Conservation (phyloP, 2,888 invertebrate genomes). For the Platerodrilus igneus region DNA sequence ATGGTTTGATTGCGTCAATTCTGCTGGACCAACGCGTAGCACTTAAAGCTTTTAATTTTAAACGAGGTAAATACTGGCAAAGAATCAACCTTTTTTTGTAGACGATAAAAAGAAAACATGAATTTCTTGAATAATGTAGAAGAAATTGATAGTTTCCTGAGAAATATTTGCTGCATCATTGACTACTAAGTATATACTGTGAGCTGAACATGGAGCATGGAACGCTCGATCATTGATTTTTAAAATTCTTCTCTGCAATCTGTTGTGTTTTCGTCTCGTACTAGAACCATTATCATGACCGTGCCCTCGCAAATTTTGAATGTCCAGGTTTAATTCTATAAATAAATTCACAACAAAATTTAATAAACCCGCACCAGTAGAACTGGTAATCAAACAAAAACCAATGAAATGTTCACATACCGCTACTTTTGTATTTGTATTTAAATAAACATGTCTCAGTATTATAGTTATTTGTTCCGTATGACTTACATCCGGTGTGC, state of each 20-base stretch:
- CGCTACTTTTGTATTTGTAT: constrained; percentile 14
- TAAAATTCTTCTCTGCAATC: constrained; percentile 31
- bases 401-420: constrained; percentile 26
- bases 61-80: constrained; percentile 22
- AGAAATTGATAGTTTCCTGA: constrained; percentile 23
- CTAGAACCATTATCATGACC: constrained; percentile 34
- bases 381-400: no score
- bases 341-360: constrained; percentile 22
- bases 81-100: constrained; percentile 24
- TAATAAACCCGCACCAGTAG: constrained; percentile 26
- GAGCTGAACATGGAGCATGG: constrained; percentile 32
- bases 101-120: constrained; percentile 32
- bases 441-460: constrained; percentile 10
- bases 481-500: no score
- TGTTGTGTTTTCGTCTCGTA: constrained; percentile 31
- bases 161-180: constrained; percentile 34
- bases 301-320: constrained; percentile 29
- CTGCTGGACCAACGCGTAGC: constrained; percentile 20
- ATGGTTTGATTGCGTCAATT: constrained; percentile 14
- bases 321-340: constrained; percentile 18
- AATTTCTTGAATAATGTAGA: constrained; percentile 27
- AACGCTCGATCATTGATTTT: constrained; percentile 30
- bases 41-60: constrained; percentile 28
- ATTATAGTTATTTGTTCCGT: no score
- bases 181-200: constrained; percentile 34